Conservation (phyloP, 2,888 invertebrate genomes). For the Cantharis rufa region DNA sequence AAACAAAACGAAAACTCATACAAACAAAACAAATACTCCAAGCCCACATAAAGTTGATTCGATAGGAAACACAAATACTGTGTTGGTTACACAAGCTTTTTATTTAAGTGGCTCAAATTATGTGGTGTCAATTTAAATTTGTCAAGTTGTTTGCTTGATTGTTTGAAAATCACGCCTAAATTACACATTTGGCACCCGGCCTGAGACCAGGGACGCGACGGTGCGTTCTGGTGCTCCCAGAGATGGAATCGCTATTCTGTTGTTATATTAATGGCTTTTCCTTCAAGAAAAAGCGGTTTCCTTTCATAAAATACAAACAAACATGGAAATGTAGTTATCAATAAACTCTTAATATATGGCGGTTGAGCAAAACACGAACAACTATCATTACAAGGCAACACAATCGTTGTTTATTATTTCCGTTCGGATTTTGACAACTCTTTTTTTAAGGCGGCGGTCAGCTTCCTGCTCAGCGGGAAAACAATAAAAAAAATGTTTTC, state of each 20-base stretch:
- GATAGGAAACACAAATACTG: slow-evolving; percentile 24
- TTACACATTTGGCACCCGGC: background rate
- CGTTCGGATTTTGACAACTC: slow-evolving; percentile 11
- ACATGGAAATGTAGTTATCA: slow-evolving; percentile 14
- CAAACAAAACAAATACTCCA: slow-evolving; percentile 6
- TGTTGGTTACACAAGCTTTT: background rate
- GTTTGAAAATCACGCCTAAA: background rate
- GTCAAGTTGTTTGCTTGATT: background rate
- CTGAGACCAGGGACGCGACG: too few relatives aligned
- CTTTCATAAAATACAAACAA: slow-evolving; percentile 6
- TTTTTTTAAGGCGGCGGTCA: slow-evolving; percentile 1
- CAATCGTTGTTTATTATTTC: slow-evolving; percentile 18
- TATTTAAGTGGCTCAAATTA: background rate
- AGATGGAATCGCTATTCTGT: background rate
- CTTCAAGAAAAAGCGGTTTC: background rate
- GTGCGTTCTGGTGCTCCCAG: too few relatives aligned
- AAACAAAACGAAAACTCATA: slow-evolving; percentile 10
- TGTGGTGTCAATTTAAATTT: background rate
- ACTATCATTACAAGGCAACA: slow-evolving; percentile 16
- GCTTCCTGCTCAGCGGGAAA: slow-evolving; percentile 10
- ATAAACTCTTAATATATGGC: slow-evolving; percentile 15
- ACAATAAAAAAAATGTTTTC: background rate
- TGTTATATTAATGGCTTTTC: background rate
- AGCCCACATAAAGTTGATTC: slow-evolving; percentile 19
- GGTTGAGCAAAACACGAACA: slow-evolving; percentile 10